Base-by-base conservation (phyloP, 1,140 invertebrate genomes). In the Meloidogyne hapla region DNA sequence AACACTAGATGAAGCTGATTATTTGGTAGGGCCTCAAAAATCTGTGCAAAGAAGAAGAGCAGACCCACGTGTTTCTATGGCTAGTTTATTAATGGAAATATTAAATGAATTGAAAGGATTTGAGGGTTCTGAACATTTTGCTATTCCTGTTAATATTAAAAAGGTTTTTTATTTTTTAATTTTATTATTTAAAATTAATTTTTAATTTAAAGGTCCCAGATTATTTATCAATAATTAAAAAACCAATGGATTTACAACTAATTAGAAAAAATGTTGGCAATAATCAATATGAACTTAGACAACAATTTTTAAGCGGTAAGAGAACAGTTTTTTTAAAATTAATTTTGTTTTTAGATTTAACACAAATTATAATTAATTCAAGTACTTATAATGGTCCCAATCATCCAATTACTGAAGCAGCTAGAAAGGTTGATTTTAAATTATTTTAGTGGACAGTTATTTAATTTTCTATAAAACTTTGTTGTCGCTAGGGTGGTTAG, bases 181-280 rank as follows among this genome's bases (percentile, higher is more conserved):
- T 33, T 33, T 33, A 33, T 33, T 33, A 33, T 33, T 33, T 33
- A 33, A 33, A 33, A 15, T 40, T 23, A 63, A 63, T 15, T 4
- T 63, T 61, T 63, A n/a, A 67, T 77, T 74, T 77, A 38, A 1
- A 78, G 77, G 77, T 85, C 21, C 64, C 70, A 2, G 84, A 85
- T 68, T 99, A 99, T 88, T 92, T 96, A 85, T 92, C 92, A 76
- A 94, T 97, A 18, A 91, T 99, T 10, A 91, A 92, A 56, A 91
- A 92, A 74, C 96, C 96, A 0, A 99, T 99, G 93, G 96, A 99
- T 88, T 88, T 99, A 48, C 95, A 98, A 88, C 95, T 93, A 0
- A 97, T 99, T 77, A 88, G 95, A 75, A 95, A 97, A 80, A 94
- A 94, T 87, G 89, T 98, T 2, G 94, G 12, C 91, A 94, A 83